Base-by-base conservation (phyloP, 2,888 invertebrate genomes). In the Calliphora vomitoria region DNA sequence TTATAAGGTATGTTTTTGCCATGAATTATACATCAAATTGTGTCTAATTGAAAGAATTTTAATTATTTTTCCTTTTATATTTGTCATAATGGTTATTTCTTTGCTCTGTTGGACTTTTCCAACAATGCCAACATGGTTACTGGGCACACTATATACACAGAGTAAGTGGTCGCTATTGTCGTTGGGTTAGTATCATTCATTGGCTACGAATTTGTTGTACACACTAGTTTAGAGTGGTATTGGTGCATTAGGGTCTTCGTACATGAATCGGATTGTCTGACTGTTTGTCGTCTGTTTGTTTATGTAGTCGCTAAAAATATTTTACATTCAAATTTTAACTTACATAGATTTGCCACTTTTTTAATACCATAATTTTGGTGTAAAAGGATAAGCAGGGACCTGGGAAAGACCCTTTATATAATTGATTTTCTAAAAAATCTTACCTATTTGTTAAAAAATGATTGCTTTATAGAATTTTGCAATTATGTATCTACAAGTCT, bases 181-280 rank as follows among this genome's bases (percentile, higher is more conserved):
- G 50, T 80, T 74, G 35, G 84, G 55, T 69, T 75, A 47, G 25
- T 79, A 79, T 62, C 44, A 62, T 75, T 62, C 44, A 62, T 75
- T 75, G 75, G 47, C 25, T 72, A 11, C 10, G 44, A 55, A 18
- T 11, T 62, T 72, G 47, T 58, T 84, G 72, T 72, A 66, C 47
- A 84, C 55, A 78, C 60, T n/a, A 58, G 60, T 60, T 72, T 69
- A 58, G 31, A n/a, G 53, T 80, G 71, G 87, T 81, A 78, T 84
- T 80, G 20, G 83, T 80, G 69, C 66, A 38, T 71, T 74, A 18
- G 50, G 71, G 55, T 41, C 76, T 78, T 83, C 76, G 68, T 86
- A n/a, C 64, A 58, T 11, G n/a, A 86, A 62, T 78, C 79, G 72
- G 44, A 64, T 20, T 44, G 58, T 64, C 35, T 71, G 68, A 20